Percentiles rank a stretch among this genome's conserved stretches.
Conservation (phyloP, 1,140 invertebrate species). For the Sycophaga agraensis region DNA sequence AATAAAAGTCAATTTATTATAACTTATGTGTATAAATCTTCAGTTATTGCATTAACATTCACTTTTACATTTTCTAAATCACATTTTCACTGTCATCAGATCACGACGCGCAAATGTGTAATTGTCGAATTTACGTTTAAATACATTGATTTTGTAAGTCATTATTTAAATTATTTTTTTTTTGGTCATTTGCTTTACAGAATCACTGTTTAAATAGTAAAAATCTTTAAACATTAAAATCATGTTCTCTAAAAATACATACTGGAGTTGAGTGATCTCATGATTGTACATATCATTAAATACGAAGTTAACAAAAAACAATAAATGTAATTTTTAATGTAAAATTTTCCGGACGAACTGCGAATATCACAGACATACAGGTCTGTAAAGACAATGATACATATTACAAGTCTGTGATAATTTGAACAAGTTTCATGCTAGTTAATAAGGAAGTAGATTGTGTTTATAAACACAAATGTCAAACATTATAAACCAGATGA, state of each 20-base stretch:
- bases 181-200: conserved; percentile 5
- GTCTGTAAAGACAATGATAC: conserved; percentile 7
- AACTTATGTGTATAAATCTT: conserved; percentile 13
- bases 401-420: conserved; percentile 1
- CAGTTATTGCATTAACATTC: conserved; percentile 14
- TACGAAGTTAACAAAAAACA: background rate
- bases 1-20: conserved; percentile 23
- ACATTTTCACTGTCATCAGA: background rate
- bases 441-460: conserved; percentile 8
- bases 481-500: background rate
- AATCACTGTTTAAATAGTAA: background rate
- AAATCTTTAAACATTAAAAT: background rate
- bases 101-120: background rate
- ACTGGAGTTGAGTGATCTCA: background rate
- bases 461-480: background rate
- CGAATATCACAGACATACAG: conserved; percentile 12
- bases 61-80: conserved; percentile 1
- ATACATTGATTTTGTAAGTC: background rate
- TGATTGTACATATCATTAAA: background rate
- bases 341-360: conserved; percentile 1
- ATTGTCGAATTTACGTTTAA: background rate
- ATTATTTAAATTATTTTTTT: background rate
- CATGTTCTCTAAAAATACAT: background rate
- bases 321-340: background rate
- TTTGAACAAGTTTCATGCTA: background rate